phyloP scores from a whole-genome alignment of 2,888 invertebrate genomes.

The Drosophila recens region DNA sequence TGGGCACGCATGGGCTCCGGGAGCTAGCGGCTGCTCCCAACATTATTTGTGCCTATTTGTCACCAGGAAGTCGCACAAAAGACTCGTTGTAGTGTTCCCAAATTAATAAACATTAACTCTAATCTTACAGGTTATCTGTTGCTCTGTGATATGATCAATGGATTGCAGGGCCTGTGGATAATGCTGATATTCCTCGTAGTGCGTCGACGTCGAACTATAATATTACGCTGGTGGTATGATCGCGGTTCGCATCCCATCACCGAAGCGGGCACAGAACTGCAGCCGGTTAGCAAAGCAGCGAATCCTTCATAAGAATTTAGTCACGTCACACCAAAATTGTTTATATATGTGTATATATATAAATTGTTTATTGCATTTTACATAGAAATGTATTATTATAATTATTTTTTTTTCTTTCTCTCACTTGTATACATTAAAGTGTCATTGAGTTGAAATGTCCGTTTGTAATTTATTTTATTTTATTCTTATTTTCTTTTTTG shows the following conservation, averaged over 20 bases:
- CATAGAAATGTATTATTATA: conserved; percentile 54
- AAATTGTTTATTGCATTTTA: conserved; percentile 75
- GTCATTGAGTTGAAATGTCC: conserved; percentile 58
- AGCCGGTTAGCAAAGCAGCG: conserved; percentile 51
- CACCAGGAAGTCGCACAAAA: too few species aligned
- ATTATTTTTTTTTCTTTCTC: conserved; percentile 41
- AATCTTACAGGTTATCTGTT: conserved; percentile 85
- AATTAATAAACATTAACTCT: neutral
- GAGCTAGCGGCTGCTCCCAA: too few species aligned
- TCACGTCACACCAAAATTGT: conserved; percentile 12
- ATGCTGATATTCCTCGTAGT: conserved; percentile 88
- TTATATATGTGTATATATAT: conserved; percentile 50
- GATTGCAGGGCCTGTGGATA: conserved; percentile 89
- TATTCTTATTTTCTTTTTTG: conserved; percentile 20
- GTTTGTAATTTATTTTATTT: conserved; percentile 8
- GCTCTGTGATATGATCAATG: conserved; percentile 89
- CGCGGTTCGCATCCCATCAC: conserved; percentile 83
- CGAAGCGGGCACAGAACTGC: conserved; percentile 66
- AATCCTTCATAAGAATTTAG: conserved; percentile 57
- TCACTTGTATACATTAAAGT: conserved; percentile 60
- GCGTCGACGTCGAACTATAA: conserved; percentile 80
- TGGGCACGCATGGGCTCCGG: too few species aligned
- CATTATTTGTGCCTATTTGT: too few species aligned
- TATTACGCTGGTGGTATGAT: conserved; percentile 84
- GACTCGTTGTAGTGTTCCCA: too few species aligned